Evolutionary conservation across 2,113 vertebrate genomes (phyloP).

Genomic region (Xenopus borealis): DNA sequence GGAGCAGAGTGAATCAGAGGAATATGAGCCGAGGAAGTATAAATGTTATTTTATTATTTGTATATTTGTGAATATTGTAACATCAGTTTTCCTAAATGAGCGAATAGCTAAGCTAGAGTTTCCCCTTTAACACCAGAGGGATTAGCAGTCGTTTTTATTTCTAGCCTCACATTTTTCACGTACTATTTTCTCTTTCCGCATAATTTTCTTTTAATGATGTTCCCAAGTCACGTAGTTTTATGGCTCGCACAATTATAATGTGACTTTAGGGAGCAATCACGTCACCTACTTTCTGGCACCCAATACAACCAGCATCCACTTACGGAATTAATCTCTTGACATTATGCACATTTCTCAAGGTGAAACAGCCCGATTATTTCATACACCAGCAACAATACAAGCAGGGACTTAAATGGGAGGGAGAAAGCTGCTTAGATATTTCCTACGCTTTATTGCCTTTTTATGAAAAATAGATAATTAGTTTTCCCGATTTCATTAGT

Average conservation of each 20-base stretch:
- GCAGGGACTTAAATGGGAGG: neutral
- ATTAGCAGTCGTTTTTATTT: too few species aligned
- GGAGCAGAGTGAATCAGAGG: too few species aligned
- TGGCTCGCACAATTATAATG: constrained; percentile 13
- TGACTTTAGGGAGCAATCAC: constrained; percentile 23
- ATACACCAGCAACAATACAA: neutral
- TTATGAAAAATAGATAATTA: constrained; percentile 28
- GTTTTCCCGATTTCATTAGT: constrained; percentile 22
- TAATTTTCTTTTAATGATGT: constrained; percentile 13
- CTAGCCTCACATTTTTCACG: too few species aligned
- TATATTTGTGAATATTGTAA: too few species aligned
- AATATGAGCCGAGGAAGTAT: too few species aligned
- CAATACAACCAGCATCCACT: too few species aligned
- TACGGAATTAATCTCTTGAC: neutral
- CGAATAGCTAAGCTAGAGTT: too few species aligned
- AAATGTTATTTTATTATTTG: too few species aligned
- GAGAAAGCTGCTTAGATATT: neutral
- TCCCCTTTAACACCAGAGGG: too few species aligned
- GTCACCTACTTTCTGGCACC: constrained; percentile 3
- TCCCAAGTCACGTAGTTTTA: constrained; percentile 19
- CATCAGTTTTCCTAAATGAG: too few species aligned
- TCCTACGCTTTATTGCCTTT: neutral
- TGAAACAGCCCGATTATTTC: constrained; percentile 4
- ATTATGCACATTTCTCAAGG: constrained; percentile 12
- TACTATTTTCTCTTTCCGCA: constrained; percentile 2